Evolutionary conservation across 2,113 vertebrate genomes (phyloP), one percentile per base, ranked within the genome.

Genomic region (Leucosticte australis): DNA sequence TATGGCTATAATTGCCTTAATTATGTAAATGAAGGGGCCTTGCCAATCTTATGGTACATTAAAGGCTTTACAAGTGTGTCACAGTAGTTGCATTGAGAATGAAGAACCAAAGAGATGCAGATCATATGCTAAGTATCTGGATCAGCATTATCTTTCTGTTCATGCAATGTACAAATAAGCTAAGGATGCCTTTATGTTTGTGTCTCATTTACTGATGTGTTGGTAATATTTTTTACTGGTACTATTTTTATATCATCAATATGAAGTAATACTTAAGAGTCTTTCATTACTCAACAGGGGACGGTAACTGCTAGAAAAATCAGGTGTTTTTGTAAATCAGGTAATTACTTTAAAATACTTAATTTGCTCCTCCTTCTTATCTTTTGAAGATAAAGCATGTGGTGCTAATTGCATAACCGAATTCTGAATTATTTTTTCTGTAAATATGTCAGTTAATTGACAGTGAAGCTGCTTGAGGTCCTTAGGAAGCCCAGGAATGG

Each of bases 1-100:
- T 91, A 83, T 83, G 59, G 57, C 31, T 92, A 46, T 92, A 95
- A 93, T 95, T 92, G 88, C 88, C 57, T 89, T 96, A 95, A 92
- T 97, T 93, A 92, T 90, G 79, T 84, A 95, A 92, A 90, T 89
- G 60, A 70, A 79, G 37, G 24, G 41, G 19, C n/a, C 37, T 85
- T 94, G 84, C 50, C 67, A 88, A 49, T 91, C 69, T 88, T 95
- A 62, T 17, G 74, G 87, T 89, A 56, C 91, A 82, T 95, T 96
- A 93, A 93, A 94, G 79, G 56, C 79, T 88, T 87, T 94, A 83
- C 17, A 96, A 96, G 44, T 84, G 47, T 95, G 76, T 92, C 60
- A 59, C 44, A 44, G 59, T 90, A 71, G 27, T 91, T 90, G 41
- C 86, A 16, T 55, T 80, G 73, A 87, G 62, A 89, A 74, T 90